Base-by-base conservation (phyloP, 2,113 vertebrate species). In the Stercorarius parasiticus region DNA sequence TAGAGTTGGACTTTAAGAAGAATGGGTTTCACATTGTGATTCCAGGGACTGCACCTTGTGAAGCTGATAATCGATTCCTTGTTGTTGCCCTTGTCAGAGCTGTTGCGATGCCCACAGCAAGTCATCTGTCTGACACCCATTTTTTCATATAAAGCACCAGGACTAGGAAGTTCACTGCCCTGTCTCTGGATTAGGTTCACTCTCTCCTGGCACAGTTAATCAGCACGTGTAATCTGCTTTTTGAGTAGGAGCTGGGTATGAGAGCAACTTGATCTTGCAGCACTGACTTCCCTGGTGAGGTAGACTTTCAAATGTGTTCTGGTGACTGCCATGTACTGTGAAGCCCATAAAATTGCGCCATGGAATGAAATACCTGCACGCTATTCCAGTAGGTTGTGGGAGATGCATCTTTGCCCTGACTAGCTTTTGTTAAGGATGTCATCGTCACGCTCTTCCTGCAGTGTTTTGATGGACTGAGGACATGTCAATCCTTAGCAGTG, bases 241-340 rank as follows among this genome's bases (percentile, higher is more conserved):
- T 40, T n/a, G 45, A 38, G 84, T 34, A 34, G 23, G 27, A 79
- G 15, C 5, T 10, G 56, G 45, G 8, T n/a, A 34, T 27, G 52
- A 61, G 27, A 61, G 52, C 58, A 50, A 4, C 42, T 49, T 56
- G 40, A 47, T 40, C 36, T n/a, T 27, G 11, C 6, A 40, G n/a
- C 86, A 18, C 27, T 21, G 64, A 43, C 23, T 29, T 40, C 16
- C n/a, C 69, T 10, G 23, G 38, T 14, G 45, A 32, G 56, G 20
- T n/a, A 42, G 82, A 16, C 27, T 49, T 77, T 6, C 21, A 17
- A 0, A 12, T 26, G 69, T 43, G 50, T 43, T 55, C 26, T 43
- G 69, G 50, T 27, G 50, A 5, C 18, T 45, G 69, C 45, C 11
- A 0, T 2, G 1, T 0, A 6, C 43, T 18, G n/a, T 4, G 19